A percentile compares a stretch with the other conserved stretches of the same genome.
These are phyloP conservation scores for Falcunculus frontatus DNA, from an alignment of 2,113 vertebrate species.

Conservation along the genomic window DNA sequence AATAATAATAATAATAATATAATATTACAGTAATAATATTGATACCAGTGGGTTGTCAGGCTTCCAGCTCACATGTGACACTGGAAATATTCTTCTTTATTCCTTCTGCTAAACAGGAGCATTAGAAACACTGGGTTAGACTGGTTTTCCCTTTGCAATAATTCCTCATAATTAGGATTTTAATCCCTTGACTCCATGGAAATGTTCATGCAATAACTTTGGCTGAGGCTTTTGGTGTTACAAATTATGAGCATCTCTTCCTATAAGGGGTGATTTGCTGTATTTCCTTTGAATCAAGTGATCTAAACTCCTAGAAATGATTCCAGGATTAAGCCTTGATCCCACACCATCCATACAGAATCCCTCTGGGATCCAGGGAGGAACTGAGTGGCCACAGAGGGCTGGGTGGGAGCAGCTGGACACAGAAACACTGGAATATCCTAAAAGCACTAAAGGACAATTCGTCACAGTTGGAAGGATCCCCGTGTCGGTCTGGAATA, in stretches of 20 bases:
- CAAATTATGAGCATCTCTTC: background rate
- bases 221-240: background rate
- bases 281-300: background rate
- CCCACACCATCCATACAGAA: background rate
- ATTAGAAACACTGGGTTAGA: background rate
- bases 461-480: background rate
- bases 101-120: background rate
- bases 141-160: background rate
- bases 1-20: background rate
- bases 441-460: background rate
- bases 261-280: background rate
- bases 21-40: background rate
- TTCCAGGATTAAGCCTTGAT: background rate
- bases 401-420: background rate
- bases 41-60: background rate
- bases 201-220: background rate
- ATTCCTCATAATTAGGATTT: background rate
- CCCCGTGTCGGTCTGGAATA: background rate
- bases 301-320: rapidly evolving
- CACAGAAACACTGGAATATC: background rate
- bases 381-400: background rate
- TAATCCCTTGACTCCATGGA: background rate
- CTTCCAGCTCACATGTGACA: background rate
- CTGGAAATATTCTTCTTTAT: background rate
- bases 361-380: too few species aligned